A percentile compares a stretch with the other conserved stretches of the same genome.
phyloP scores from a whole-genome alignment of 2,113 vertebrate species.

The Coracopsis vasa region DNA sequence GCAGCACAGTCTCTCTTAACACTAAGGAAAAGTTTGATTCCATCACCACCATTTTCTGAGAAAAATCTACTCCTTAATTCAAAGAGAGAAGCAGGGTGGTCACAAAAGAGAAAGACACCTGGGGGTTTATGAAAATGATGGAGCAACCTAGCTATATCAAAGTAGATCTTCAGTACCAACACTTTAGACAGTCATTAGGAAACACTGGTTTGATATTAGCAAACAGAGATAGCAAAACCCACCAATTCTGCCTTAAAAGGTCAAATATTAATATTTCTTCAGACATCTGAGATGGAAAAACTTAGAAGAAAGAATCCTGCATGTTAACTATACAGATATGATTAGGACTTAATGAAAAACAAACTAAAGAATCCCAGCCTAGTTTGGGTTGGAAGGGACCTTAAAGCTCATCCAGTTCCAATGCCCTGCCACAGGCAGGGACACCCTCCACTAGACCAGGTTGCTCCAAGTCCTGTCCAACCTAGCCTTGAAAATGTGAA shows the following conservation, averaged over 20 bases:
- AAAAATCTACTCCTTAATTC: slow-evolving; percentile 71
- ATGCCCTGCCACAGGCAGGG: background rate
- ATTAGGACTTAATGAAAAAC: background rate
- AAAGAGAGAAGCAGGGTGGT: slow-evolving; percentile 42
- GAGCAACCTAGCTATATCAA: background rate
- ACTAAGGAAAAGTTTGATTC: slow-evolving; percentile 71
- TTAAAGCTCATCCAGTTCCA: background rate
- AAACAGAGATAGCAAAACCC: background rate
- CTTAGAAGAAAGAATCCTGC: background rate
- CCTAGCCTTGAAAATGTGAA: background rate
- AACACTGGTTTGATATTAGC: background rate
- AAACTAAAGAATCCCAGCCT: background rate
- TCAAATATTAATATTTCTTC: background rate
- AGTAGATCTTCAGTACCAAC: background rate
- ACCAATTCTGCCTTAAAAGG: background rate
- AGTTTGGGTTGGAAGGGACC: background rate
- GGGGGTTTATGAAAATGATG: background rate
- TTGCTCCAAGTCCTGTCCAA: background rate
- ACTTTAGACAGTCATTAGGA: background rate
- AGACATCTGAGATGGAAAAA: background rate
- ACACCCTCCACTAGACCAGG: background rate
- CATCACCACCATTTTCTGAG: slow-evolving; percentile 76
- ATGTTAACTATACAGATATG: background rate
- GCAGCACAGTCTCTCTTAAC: slow-evolving; percentile 66
- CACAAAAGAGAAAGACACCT: background rate